A percentile compares a stretch with the other conserved stretches of the same genome.
Conservation (phyloP, 2,113 vertebrate genomes). For the Spilogale gracilis region DNA sequence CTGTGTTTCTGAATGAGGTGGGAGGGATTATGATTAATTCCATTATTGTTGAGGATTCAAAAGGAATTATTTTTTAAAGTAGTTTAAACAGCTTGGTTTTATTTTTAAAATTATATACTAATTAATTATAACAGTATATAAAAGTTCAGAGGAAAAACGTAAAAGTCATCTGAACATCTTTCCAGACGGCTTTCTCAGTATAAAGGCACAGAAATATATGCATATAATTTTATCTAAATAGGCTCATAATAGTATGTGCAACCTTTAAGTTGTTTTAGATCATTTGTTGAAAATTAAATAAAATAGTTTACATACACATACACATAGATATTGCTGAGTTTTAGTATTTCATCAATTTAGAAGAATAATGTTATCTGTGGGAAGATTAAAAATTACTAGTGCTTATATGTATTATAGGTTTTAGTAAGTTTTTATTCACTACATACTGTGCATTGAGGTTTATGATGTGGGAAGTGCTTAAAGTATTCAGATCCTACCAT, state of each 20-base stretch:
- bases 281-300: constrained; percentile 10
- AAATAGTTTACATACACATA: neutral
- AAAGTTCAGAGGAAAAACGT: neutral
- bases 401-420: neutral
- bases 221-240: neutral
- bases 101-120: neutral
- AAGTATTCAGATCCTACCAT: neutral
- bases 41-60: neutral
- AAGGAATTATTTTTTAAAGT: constrained; percentile 48
- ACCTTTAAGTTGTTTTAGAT: constrained; percentile 14
- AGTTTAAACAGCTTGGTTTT: constrained; percentile 15
- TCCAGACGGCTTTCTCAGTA: neutral
- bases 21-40: constrained; percentile 19
- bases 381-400: neutral
- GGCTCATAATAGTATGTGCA: neutral
- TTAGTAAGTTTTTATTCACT: neutral
- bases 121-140: neutral
- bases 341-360: neutral
- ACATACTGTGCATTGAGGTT: neutral
- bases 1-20: neutral
- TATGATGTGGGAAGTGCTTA: neutral
- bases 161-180: neutral
- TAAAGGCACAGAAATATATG: neutral
- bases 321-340: neutral
- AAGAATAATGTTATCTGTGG: neutral